A percentile compares a stretch with the other conserved stretches of the same genome.
These are phyloP conservation scores for Holocentrus rufus DNA, from an alignment of 2,797 vertebrate species.

Conservation along the genomic window DNA sequence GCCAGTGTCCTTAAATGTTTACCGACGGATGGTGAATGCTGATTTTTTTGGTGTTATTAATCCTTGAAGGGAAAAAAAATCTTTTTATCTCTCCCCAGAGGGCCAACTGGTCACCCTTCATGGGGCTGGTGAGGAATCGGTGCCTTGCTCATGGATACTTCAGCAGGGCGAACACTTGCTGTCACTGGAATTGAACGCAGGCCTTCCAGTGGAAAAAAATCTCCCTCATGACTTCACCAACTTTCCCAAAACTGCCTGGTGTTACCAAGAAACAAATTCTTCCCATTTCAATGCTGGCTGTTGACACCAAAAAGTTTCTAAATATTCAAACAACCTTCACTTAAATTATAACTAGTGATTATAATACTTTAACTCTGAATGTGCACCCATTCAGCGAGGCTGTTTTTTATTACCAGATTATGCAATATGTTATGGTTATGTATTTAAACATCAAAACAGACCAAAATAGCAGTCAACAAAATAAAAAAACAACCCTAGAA, in stretches of 20 bases:
- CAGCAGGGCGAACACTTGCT: not conserved
- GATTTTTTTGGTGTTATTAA: not conserved
- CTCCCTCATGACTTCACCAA: not conserved
- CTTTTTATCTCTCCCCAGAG: not conserved
- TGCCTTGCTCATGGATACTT: constrained; percentile 11
- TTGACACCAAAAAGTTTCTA: not conserved
- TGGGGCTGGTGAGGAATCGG: not conserved
- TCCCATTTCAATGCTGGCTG: not conserved
- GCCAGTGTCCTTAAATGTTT: constrained; percentile 36
- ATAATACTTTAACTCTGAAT: not conserved
- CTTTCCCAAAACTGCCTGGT: not conserved
- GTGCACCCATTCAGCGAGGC: not conserved
- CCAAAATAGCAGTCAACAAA: constrained; percentile 56
- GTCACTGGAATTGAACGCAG: not conserved
- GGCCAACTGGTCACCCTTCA: not conserved
- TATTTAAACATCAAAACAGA: constrained; percentile 34
- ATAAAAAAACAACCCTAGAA: constrained; percentile 38
- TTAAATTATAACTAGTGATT: not conserved
- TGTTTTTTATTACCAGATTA: constrained; percentile 27
- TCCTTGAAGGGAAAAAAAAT: too few species aligned
- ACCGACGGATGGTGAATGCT: not conserved
- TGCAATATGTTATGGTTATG: constrained; percentile 13
- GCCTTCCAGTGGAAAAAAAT: not conserved
- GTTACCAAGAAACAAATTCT: not conserved
- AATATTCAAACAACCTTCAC: not conserved